Base-by-base conservation (phyloP, 2,113 vertebrate genomes). In the Proterorhinus semilunaris region DNA sequence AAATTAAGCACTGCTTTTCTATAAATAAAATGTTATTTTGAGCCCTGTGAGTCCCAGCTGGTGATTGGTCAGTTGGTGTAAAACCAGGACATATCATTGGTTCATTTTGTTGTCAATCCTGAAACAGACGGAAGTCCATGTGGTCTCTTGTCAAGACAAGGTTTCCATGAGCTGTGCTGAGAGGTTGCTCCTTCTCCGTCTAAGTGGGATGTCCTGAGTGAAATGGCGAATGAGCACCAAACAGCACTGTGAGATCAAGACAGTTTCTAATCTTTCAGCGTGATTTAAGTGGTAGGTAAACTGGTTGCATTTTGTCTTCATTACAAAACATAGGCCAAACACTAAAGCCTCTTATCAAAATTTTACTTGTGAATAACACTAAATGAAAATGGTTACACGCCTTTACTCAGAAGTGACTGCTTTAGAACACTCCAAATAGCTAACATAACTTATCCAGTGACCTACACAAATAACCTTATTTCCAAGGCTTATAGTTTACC, bases 11-110 rank as follows among this genome's bases (percentile, higher is more conserved):
- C n/a, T n/a, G n/a, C 51, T 3, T 51, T 53, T 58, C 83, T 87
- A 87, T 79, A 86, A 88, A 89, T 90, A 90, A 55, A 62, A 2
- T 1, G 11, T 59, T 62, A 65, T 67, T 76, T 50, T 51, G 59
- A 47, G 10, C 44, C 1, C 16, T 48, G 12, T 11, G 45, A n/a
- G 8, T 50, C 9, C 53, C 45, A 13, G 21, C 1, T 68, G 62
- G 13, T 77, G 74, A 88, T 87, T 84, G 83, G 82, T 6, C 10
- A 10, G 17, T 16, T 42, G 1, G 11, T 15, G 8, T 17, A 6
- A 10, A 10, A 13, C 16, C 1, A 1, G n/a, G 5, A 42, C 27
- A 27, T 70, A 5, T 53, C 4, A 80, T 83, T 87, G 76, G 78
- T 52, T 10, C 8, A 66, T 16, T 5, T 0, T 0, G 3, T 16